These are phyloP conservation scores for Acanthurus tractus DNA, from an alignment of 2,797 vertebrate species.

Conservation along the genomic window DNA sequence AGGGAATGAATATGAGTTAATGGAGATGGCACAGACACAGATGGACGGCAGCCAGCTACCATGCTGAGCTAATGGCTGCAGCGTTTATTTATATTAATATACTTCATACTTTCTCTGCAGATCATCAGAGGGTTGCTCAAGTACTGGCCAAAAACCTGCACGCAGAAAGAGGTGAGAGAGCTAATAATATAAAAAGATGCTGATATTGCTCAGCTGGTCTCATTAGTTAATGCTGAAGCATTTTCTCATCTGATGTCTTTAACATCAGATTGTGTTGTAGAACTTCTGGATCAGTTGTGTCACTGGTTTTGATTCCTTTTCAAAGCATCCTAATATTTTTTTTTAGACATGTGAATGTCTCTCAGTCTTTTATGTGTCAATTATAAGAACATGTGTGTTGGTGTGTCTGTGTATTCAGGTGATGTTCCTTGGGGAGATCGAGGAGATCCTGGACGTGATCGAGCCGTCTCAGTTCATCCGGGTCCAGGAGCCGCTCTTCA, in stretches of 20 bases:
- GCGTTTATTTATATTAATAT: constrained; percentile 41
- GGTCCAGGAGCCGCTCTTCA: constrained; percentile 94
- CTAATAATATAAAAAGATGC: background rate
- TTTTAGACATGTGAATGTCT: background rate
- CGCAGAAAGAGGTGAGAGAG: constrained; percentile 92
- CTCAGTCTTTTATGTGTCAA: background rate
- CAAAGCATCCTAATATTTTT: background rate
- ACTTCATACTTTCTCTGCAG: constrained; percentile 76
- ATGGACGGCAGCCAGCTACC: constrained; percentile 29
- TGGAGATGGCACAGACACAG: constrained; percentile 27
- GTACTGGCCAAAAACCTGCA: constrained; percentile 97
- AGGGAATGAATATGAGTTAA: constrained; percentile 29
- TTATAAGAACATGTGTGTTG: background rate
- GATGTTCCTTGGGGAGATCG: constrained; percentile 95
- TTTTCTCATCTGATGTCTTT: background rate
- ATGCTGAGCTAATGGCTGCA: constrained; percentile 30
- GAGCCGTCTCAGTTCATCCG: constrained; percentile 95
- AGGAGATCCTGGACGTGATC: constrained; percentile 94
- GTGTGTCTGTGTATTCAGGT: constrained; percentile 50
- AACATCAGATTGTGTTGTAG: background rate
- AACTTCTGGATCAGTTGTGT: background rate
- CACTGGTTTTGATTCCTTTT: background rate
- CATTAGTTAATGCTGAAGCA: background rate
- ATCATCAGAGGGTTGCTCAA: constrained; percentile 94
- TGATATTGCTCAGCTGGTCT: background rate